Conservation (phyloP, 2,113 vertebrate genomes). For the Alouatta palliata region DNA sequence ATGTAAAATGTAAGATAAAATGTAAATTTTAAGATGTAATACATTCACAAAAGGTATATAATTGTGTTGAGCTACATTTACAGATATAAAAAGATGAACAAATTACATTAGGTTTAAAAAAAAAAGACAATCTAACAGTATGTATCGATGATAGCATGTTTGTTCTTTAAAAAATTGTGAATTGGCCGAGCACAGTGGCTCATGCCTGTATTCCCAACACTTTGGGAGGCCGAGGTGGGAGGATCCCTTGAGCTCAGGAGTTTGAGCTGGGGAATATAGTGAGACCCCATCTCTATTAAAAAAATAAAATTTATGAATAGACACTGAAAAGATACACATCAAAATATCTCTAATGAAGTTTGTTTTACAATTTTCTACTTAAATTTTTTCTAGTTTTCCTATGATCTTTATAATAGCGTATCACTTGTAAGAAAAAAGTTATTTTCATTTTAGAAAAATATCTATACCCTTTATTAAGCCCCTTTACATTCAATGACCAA, state of each 20-base stretch:
- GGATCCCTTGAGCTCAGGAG: too few relatives aligned
- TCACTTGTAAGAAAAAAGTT: not conserved
- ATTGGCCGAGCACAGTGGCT: too few relatives aligned
- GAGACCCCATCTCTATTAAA: too few relatives aligned
- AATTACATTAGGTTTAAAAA: not conserved
- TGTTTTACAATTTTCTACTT: not conserved
- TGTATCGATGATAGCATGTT: not conserved
- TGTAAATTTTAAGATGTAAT: not conserved
- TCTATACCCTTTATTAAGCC: not conserved
- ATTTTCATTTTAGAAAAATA: constrained; percentile 25
- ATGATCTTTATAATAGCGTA: not conserved
- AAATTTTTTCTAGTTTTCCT: not conserved
- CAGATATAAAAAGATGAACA: not conserved
- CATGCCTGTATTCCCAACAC: too few relatives aligned
- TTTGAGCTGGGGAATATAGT: too few relatives aligned
- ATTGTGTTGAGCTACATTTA: not conserved
- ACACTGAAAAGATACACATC: not conserved
- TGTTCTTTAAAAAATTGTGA: not conserved
- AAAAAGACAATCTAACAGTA: not conserved
- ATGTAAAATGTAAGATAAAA: constrained; percentile 6
- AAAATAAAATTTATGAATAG: not conserved
- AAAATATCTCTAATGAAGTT: not conserved
- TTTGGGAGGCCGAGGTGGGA: too few relatives aligned
- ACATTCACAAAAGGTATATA: not conserved
- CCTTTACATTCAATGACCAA: not conserved